phyloP scores from a whole-genome alignment of 2,113 vertebrate genomes.

The Chaetodon trifascialis region DNA sequence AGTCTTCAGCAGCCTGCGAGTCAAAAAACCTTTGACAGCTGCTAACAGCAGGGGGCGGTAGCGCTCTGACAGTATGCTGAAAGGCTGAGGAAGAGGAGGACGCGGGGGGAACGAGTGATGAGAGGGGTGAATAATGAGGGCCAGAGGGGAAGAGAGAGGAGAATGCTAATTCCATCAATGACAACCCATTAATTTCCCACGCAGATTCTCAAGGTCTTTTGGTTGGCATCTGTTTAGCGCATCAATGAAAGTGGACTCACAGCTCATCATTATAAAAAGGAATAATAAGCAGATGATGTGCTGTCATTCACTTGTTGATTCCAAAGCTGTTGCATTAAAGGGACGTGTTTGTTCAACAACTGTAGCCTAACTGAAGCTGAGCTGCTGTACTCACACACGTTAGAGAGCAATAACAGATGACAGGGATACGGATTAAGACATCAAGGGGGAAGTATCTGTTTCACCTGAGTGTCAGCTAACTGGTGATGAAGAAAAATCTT shows the following conservation, averaged over 20 bases:
- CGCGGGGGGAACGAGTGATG: constrained; percentile 20
- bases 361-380: constrained; percentile 21
- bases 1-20: constrained; percentile 80
- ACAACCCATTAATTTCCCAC: constrained; percentile 82
- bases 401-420: constrained; percentile 27
- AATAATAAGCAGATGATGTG: constrained; percentile 65
- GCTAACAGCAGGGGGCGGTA: constrained; percentile 81
- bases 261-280: constrained; percentile 65
- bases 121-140: constrained; percentile 73
- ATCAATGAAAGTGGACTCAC: constrained; percentile 51
- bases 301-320: constrained; percentile 78
- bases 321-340: constrained; percentile 44
- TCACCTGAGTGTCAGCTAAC: constrained; percentile 17
- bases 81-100: constrained; percentile 50
- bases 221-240: constrained; percentile 73
- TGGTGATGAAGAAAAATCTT: constrained; percentile 34
- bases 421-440: constrained; percentile 36
- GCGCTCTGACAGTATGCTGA: constrained; percentile 28
- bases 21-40: constrained; percentile 80
- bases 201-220: constrained; percentile 78
- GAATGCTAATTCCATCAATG: constrained; percentile 83
- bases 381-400: constrained; percentile 10
- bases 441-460: constrained; percentile 9
- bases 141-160: constrained; percentile 73
- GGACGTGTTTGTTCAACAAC: constrained; percentile 45